phyloP scores from a whole-genome alignment of 2,113 vertebrate species.

The Haplochromis burtoni region DNA sequence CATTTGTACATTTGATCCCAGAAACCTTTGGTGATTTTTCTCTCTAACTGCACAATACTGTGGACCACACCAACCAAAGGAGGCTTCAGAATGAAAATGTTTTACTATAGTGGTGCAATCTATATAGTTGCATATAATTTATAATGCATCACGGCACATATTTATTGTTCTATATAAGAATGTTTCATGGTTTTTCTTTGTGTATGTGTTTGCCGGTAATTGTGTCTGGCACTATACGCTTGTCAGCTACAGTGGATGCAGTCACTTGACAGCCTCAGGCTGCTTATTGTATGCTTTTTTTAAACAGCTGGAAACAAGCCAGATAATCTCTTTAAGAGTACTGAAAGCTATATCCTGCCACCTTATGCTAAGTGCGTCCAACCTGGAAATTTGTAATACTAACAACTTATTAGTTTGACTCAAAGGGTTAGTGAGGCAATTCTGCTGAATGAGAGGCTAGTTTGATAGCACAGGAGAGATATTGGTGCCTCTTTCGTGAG shows the following conservation, averaged over 20 bases:
- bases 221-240: conserved; percentile 39
- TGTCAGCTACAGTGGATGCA: conserved; percentile 16
- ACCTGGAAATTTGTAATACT: background rate
- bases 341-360: conserved; percentile 16
- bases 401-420: background rate
- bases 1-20: background rate
- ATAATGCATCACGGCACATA: background rate
- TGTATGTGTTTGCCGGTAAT: conserved; percentile 49
- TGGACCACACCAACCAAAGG: background rate
- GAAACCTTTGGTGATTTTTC: background rate
- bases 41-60: background rate
- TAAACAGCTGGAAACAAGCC: conserved; percentile 26
- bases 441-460: background rate
- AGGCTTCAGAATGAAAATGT: background rate
- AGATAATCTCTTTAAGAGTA: conserved; percentile 3
- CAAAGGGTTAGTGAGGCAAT: background rate
- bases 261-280: background rate
- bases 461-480: background rate
- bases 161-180: conserved; percentile 26
- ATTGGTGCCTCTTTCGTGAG: background rate
- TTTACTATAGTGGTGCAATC: background rate
- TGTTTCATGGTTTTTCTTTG: conserved; percentile 11
- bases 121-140: background rate
- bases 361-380: background rate
- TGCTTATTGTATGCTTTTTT: conserved; percentile 37